These are phyloP conservation scores for Urophycis tenuis DNA, from an alignment of 2,797 vertebrate genomes.

Conservation along the genomic window DNA sequence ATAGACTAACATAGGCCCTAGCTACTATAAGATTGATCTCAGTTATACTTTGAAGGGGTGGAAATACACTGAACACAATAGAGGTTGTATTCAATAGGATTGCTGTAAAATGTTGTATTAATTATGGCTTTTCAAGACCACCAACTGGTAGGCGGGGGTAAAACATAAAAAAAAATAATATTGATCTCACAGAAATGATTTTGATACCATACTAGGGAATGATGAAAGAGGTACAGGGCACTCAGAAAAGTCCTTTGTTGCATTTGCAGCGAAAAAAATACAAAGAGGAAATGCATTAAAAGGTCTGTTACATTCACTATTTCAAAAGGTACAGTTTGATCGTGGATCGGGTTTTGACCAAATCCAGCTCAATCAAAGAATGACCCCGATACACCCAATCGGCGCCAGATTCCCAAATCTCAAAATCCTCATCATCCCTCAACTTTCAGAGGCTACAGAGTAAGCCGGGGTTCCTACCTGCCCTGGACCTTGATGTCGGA, in stretches of 20 bases:
- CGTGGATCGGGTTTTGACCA: neutral
- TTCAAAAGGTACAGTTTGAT: neutral
- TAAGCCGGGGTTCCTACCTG: slow-evolving; percentile 78
- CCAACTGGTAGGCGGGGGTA: too few relatives aligned
- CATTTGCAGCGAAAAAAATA: slow-evolving; percentile 38
- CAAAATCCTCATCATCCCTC: neutral
- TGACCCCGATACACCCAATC: neutral
- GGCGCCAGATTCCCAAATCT: neutral
- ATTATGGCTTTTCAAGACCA: neutral
- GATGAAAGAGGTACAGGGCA: slow-evolving; percentile 4
- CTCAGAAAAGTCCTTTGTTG: slow-evolving; percentile 23
- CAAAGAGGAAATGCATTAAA: slow-evolving; percentile 39
- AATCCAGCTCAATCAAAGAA: neutral
- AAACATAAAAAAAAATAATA: too few relatives aligned
- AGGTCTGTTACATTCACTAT: neutral
- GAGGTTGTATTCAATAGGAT: neutral
- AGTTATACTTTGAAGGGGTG: neutral
- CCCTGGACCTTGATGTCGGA: slow-evolving; percentile 96
- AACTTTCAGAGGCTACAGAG: slow-evolving; percentile 9
- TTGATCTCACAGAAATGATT: slow-evolving; percentile 4
- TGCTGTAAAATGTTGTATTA: neutral
- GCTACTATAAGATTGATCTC: neutral
- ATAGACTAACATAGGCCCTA: neutral
- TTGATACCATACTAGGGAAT: slow-evolving; percentile 17
- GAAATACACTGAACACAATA: neutral